Evolutionary conservation across 2,797 vertebrate genomes (phyloP).

Genomic region (Enteromius argenteus): DNA sequence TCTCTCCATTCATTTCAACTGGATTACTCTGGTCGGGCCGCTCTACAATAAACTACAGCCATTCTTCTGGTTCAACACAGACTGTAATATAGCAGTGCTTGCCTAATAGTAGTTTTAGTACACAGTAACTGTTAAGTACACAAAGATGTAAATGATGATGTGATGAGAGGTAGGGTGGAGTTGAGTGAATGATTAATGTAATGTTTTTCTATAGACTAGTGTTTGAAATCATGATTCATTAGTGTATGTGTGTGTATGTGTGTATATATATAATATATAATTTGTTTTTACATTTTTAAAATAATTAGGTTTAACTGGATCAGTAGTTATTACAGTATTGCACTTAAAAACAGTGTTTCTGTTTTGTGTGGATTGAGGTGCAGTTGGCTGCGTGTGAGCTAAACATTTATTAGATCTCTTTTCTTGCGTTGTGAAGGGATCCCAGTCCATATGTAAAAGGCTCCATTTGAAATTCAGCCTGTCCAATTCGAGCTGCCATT

Average conservation of each 20-base stretch:
- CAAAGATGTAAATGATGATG: slow-evolving; percentile 5
- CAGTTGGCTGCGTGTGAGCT: neutral
- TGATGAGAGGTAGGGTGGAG: slow-evolving; percentile 11
- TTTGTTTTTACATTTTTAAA: neutral
- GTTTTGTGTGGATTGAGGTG: neutral
- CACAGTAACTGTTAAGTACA: neutral
- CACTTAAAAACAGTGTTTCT: neutral
- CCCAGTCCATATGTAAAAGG: slow-evolving; percentile 28
- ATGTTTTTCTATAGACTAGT: neutral
- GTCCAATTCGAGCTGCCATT: slow-evolving; percentile 48
- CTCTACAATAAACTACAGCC: neutral
- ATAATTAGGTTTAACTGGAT: neutral
- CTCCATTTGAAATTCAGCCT: slow-evolving; percentile 50
- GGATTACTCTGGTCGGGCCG: slow-evolving; percentile 38
- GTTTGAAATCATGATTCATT: neutral
- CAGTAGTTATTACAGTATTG: neutral
- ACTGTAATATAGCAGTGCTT: slow-evolving; percentile 1
- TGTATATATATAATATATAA: neutral
- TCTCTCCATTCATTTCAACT: slow-evolving; percentile 33
- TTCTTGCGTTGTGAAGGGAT: slow-evolving; percentile 39
- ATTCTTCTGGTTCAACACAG: slow-evolving; percentile 2
- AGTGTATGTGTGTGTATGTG: neutral
- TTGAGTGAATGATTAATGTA: slow-evolving; percentile 11
- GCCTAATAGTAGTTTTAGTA: slow-evolving; percentile 6
- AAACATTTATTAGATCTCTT: slow-evolving; percentile 43